Evolutionary conservation across 2,797 vertebrate genomes (phyloP).

Genomic region (Emys orbicularis): DNA sequence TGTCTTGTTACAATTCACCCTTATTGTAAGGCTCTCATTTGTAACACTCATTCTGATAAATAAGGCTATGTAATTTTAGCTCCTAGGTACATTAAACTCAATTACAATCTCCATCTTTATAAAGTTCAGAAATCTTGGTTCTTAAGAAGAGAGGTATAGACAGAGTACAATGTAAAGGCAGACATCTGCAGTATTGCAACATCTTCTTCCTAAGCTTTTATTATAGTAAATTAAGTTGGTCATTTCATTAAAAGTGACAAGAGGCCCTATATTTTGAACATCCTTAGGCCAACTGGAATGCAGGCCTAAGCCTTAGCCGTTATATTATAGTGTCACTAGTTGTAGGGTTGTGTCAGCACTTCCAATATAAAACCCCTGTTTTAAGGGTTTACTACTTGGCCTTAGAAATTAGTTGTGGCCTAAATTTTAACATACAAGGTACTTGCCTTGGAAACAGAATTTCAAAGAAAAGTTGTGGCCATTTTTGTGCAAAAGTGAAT

Average conservation of each 20-base stretch:
- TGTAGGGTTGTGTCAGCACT: background rate
- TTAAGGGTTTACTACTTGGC: background rate
- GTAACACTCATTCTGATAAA: background rate
- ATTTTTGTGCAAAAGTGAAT: conserved; percentile 8
- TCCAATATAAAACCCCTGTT: background rate
- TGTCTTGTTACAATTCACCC: background rate
- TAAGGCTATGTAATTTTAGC: background rate
- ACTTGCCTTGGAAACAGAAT: background rate
- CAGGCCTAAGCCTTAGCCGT: background rate
- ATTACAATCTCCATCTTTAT: background rate
- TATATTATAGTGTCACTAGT: background rate
- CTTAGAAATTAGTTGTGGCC: background rate
- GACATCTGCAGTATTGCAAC: background rate
- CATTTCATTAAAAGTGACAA: background rate
- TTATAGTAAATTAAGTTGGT: background rate
- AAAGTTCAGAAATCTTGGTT: background rate
- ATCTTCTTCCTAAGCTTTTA: background rate
- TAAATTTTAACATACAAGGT: background rate
- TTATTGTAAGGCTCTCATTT: background rate
- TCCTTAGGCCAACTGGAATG: background rate
- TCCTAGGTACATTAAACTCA: background rate
- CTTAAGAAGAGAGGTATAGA: background rate
- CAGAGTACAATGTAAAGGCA: background rate
- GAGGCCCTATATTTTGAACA: background rate
- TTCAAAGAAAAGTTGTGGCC: background rate